phyloP scores from a whole-genome alignment of 2,888 invertebrate species.

The Nysson spinosus region DNA sequence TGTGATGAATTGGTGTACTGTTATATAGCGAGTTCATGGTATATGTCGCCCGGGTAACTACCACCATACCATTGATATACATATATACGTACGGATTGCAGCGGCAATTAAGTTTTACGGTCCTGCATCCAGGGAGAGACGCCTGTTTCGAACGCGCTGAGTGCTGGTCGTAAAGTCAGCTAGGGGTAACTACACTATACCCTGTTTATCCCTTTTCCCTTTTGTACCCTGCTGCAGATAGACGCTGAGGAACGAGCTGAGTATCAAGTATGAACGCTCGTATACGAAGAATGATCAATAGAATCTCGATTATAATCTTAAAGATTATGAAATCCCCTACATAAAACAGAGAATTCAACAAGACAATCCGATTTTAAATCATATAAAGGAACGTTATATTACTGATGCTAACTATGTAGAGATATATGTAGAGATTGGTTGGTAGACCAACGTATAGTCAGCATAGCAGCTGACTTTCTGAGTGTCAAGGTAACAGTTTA shows the following conservation, averaged over 20 bases:
- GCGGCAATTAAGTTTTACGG: slow-evolving; percentile 76
- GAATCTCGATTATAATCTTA: slow-evolving; percentile 33
- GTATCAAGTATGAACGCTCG: slow-evolving; percentile 18
- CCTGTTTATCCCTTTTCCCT: slow-evolving; percentile 56
- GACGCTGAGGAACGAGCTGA: slow-evolving; percentile 22
- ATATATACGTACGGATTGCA: slow-evolving; percentile 65
- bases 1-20: slow-evolving; percentile 28
- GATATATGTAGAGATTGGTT: no score
- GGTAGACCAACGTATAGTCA: no score
- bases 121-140: slow-evolving; percentile 65
- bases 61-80: slow-evolving; percentile 5
- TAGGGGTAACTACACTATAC: slow-evolving; percentile 50
- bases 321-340: slow-evolving; percentile 7
- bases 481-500: no score
- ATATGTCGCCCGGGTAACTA: slow-evolving; percentile 7
- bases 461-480: no score
- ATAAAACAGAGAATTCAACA: no score
- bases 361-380: background rate
- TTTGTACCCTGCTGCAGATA: slow-evolving; percentile 33
- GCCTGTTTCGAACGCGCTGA: slow-evolving; percentile 70
- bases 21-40: slow-evolving; percentile 23
- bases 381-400: no score
- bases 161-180: slow-evolving; percentile 66
- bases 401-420: no score
- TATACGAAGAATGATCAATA: slow-evolving; percentile 27